A percentile compares a stretch with the other conserved stretches of the same genome.
Conservation (phyloP, 2,888 invertebrate species). For the Drosophila kokeensis region DNA sequence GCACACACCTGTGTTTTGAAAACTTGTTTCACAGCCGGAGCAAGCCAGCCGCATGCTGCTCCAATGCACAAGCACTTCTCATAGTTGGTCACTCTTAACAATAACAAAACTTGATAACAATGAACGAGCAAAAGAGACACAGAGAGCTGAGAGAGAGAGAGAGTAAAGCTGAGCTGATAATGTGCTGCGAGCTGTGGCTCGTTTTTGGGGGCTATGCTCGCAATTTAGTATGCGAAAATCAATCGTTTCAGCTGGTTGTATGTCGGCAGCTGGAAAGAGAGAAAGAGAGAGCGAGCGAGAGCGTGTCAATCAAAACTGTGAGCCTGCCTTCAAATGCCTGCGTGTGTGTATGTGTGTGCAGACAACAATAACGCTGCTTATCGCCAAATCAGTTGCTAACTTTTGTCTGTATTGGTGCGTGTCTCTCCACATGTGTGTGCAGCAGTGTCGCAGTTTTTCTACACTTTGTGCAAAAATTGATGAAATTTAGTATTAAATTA, state of each 20-base stretch:
- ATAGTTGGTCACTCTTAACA: constrained; percentile 68
- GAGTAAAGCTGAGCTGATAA: constrained; percentile 69
- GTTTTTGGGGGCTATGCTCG: constrained; percentile 47
- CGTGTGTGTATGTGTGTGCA: constrained; percentile 37
- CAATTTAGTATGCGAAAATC: constrained; percentile 80
- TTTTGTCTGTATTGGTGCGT: constrained; percentile 15
- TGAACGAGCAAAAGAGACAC: constrained; percentile 39
- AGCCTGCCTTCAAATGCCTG: constrained; percentile 63
- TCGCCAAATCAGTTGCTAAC: constrained; percentile 70
- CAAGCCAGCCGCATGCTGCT: constrained; percentile 43
- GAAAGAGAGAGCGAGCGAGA: constrained; percentile 5
- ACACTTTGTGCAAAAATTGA: constrained; percentile 50
- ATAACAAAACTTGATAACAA: constrained; percentile 66
- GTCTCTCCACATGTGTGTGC: constrained; percentile 9
- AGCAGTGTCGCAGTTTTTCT: constrained; percentile 53
- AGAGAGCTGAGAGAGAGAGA: constrained; percentile 12
- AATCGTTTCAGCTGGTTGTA: constrained; percentile 74
- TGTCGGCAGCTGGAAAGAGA: constrained; percentile 37
- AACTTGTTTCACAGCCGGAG: constrained; percentile 65
- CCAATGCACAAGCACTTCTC: constrained; percentile 42
- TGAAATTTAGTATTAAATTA: constrained; percentile 57
- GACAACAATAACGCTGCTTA: constrained; percentile 63
- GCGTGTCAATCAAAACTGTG: constrained; percentile 53
- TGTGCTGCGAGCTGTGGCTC: constrained; percentile 42
- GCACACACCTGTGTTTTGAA: constrained; percentile 50